A percentile compares a stretch with the other conserved stretches of the same genome.
Conservation (phyloP, 2,888 invertebrate species). For the Osedax fenrisi region DNA sequence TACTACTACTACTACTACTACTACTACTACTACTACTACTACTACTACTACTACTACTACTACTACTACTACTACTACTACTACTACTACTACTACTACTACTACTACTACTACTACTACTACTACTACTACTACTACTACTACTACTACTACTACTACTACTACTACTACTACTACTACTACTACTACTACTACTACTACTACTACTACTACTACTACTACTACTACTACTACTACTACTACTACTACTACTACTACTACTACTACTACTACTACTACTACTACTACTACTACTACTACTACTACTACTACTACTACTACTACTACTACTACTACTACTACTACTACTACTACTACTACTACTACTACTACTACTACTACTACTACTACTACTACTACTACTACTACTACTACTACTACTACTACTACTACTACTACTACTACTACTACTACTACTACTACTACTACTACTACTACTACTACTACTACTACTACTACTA, state of each 20-base stretch:
- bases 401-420: neutral
- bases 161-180: too few relatives aligned
- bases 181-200: conserved; percentile 2
- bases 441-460: neutral
- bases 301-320: neutral
- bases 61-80: too few relatives aligned
- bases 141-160: too few relatives aligned
- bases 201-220: neutral
- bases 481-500: neutral
- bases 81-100: too few relatives aligned
- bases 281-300: conserved; percentile 2
- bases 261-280: neutral
- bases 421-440: neutral
- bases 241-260: too few relatives aligned
- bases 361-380: neutral
- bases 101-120: too few relatives aligned
- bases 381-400: neutral
- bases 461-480: neutral
- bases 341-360: neutral
- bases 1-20: too few relatives aligned
- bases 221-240: too few relatives aligned
- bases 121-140: too few relatives aligned
- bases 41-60: too few relatives aligned
- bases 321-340: neutral
- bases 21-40: too few relatives aligned